Percentiles rank a stretch among this genome's conserved stretches.
phyloP scores from a whole-genome alignment of 2,113 vertebrate species.

The Paraplagusia blochii region DNA sequence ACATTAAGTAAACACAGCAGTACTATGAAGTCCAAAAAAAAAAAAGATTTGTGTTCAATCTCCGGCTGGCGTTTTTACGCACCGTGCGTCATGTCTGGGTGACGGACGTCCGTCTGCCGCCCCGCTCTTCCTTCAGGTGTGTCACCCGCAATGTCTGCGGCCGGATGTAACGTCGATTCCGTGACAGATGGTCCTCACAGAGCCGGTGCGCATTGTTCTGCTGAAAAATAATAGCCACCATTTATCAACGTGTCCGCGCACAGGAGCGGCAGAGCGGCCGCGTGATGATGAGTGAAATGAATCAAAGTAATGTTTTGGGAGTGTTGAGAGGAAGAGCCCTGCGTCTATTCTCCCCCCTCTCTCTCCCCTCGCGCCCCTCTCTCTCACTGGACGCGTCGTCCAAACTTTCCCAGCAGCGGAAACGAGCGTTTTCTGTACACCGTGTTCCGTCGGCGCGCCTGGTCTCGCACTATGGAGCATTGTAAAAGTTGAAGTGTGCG shows the following conservation, averaged over 20 bases:
- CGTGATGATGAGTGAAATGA: slow-evolving; percentile 26
- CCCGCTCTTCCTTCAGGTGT: slow-evolving; percentile 87
- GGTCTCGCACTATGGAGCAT: background rate
- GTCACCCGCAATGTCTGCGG: slow-evolving; percentile 77
- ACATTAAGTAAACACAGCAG: no score
- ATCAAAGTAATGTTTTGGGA: slow-evolving; percentile 45
- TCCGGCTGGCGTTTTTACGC: slow-evolving; percentile 40
- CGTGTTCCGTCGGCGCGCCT: slow-evolving; percentile 19
- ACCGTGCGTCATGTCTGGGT: slow-evolving; percentile 44
- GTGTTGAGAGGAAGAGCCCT: slow-evolving; percentile 1
- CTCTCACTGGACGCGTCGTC: background rate
- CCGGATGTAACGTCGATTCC: slow-evolving; percentile 76
- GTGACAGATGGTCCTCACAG: slow-evolving; percentile 86
- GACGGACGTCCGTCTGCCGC: slow-evolving; percentile 72
- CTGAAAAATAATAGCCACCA: slow-evolving; percentile 63
- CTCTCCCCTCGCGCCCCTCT: no score
- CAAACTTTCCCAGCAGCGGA: slow-evolving; percentile 49
- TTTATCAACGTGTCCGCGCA: slow-evolving; percentile 53
- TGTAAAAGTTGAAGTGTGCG: slow-evolving; percentile 36
- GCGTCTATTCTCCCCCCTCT: no score
- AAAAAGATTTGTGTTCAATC: background rate
- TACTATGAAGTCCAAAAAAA: no score
- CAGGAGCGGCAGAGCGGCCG: slow-evolving; percentile 26
- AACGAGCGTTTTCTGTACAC: slow-evolving; percentile 15
- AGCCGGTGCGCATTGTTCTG: slow-evolving; percentile 76